Conservation (phyloP, 2,113 vertebrate genomes). For the Brachirus orientalis region DNA sequence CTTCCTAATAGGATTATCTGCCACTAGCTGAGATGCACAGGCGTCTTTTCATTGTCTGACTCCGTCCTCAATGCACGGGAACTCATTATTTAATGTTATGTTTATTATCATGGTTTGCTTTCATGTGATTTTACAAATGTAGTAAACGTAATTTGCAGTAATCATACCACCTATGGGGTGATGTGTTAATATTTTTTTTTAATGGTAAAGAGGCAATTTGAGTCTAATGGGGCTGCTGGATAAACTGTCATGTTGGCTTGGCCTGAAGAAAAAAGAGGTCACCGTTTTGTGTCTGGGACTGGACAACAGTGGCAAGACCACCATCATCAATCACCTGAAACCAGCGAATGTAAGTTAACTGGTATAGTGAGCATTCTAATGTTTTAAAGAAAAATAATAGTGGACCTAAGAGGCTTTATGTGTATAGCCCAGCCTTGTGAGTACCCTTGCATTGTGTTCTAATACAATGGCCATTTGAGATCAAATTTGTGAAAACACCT, state of each 20-base stretch:
- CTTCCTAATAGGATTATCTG: constrained; percentile 74
- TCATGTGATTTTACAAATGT: background rate
- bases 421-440: background rate
- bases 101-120: constrained; percentile 16
- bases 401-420: background rate
- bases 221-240: constrained; percentile 92
- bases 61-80: too few species aligned
- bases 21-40: constrained; percentile 56
- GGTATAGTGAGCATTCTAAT: background rate
- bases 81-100: constrained; percentile 1
- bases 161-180: constrained; percentile 51
- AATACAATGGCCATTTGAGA: background rate
- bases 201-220: constrained; percentile 8
- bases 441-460: background rate
- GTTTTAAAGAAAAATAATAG: background rate
- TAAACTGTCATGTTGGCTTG: constrained; percentile 92
- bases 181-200: constrained; percentile 18
- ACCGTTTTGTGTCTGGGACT: constrained; percentile 95
- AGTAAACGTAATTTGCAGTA: constrained; percentile 3
- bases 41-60: constrained; percentile 36
- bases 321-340: constrained; percentile 98
- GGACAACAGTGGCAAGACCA: constrained; percentile 98
- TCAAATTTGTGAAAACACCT: too few species aligned
- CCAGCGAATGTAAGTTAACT: constrained; percentile 89
- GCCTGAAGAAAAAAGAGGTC: constrained; percentile 95